These are phyloP conservation scores for Pycnomerus fuliginosus DNA, from an alignment of 2,888 invertebrate species.

Conservation along the genomic window DNA sequence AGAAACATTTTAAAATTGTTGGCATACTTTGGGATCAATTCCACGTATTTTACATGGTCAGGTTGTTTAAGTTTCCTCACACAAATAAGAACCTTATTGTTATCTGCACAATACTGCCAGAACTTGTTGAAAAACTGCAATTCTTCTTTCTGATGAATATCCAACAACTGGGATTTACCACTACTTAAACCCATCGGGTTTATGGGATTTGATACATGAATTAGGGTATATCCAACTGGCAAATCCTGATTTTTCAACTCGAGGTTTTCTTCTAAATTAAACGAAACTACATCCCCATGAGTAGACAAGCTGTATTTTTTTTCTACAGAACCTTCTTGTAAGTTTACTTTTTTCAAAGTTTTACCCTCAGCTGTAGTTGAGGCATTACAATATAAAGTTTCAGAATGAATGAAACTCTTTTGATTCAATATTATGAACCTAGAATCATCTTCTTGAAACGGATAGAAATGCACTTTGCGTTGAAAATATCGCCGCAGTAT, in stretches of 20 bases:
- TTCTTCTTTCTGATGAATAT: constrained; percentile 31
- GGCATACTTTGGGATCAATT: constrained; percentile 33
- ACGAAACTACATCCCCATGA: too few relatives aligned
- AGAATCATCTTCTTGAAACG: constrained; percentile 30
- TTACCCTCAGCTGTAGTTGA: constrained; percentile 30
- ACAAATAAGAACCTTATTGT: constrained; percentile 41
- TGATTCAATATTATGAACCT: constrained; percentile 31
- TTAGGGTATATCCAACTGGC: constrained; percentile 33
- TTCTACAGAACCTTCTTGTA: not conserved
- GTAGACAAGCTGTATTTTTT: too few relatives aligned
- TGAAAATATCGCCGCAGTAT: constrained; percentile 29
- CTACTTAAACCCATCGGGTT: constrained; percentile 32
- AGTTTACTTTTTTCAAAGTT: constrained; percentile 23
- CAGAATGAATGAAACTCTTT: constrained; percentile 26
- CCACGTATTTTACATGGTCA: constrained; percentile 29
- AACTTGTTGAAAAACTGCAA: constrained; percentile 36
- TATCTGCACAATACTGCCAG: constrained; percentile 42
- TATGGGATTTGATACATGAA: constrained; percentile 33
- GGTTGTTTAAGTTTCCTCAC: constrained; percentile 29
- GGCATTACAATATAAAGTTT: constrained; percentile 27
- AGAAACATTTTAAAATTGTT: constrained; percentile 24
- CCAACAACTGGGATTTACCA: constrained; percentile 27
- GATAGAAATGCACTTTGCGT: constrained; percentile 34
- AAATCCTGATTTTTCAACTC: constrained; percentile 23
- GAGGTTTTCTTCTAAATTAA: constrained; percentile 28